Evolutionary conservation across 2,888 invertebrate genomes (phyloP), one percentile per base, ranked within the genome.

Genomic region (Conops quadrifasciatus): DNA sequence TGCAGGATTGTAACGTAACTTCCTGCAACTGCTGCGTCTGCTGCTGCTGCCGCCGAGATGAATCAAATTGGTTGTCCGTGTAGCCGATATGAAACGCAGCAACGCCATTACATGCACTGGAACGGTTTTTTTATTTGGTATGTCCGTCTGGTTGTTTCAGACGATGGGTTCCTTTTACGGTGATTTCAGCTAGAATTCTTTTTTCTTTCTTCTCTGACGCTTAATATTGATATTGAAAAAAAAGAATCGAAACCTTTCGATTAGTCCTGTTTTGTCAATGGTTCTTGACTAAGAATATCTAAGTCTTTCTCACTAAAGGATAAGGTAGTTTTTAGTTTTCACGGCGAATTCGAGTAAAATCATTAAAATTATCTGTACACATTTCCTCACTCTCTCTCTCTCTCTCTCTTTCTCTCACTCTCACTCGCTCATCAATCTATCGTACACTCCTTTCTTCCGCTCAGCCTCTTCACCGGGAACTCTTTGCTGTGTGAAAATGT

Each of bases 91-190:
- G 73, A 83, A 82, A 80, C 86, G 86, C 81, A 86, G 82, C 82
- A 85, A 85, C 81, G 86, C 86, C 86, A 86, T 86, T 83, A 84
- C 85, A 83, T 78, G 77, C 78, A 74, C 76, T 66, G 56, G 24
- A 62, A 43, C 28, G 2, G 53, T 13, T 60, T 69, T 3, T 49
- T 28, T 47, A 60, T 4, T 28, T 36, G 45, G 16, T 13, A 63
- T 51, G 51, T 26, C 30, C 45, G 51, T 36, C 26, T 66, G 43
- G 36, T n/a, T 53, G 28, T 21, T 36, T 53, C 15, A 53, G 19
- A 21, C 53, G 21, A 53, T 21, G 13, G 19, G 1, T 30, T 36
- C 16, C 11, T 11, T n/a, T 60, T n/a, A 21, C 28, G 43, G 26
- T 45, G 43, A 16, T n/a, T 21, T 24, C 53, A 53, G 16, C n/a